Conservation (phyloP, 2,797 vertebrate genomes). For the Lagorchestes hirsutus region DNA sequence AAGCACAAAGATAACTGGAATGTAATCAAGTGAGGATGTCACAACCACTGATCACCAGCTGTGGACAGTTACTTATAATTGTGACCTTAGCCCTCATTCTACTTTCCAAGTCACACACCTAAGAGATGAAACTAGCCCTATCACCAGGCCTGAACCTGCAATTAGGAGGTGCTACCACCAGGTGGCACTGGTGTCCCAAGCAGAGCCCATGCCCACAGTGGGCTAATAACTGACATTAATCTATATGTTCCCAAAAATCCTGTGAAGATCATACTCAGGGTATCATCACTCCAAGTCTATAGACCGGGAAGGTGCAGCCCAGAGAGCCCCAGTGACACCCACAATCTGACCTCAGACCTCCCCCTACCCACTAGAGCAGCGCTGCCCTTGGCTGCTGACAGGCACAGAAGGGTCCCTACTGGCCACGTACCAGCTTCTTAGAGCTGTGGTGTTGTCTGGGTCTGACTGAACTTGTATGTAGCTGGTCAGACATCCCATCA, state of each 20-base stretch:
- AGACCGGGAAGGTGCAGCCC: background rate
- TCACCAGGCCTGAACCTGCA: background rate
- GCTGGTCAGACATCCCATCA: too few relatives aligned
- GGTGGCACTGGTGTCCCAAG: background rate
- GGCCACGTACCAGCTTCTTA: background rate
- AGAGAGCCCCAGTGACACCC: background rate
- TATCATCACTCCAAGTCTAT: background rate
- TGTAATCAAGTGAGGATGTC: slow-evolving; percentile 2
- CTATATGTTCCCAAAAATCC: too few relatives aligned
- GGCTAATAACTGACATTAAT: too few relatives aligned
- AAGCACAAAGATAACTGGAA: slow-evolving; percentile 39
- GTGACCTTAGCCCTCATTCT: background rate
- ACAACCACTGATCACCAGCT: fast-evolving
- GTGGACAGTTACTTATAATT: background rate
- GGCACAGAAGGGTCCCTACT: background rate
- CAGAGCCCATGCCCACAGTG: background rate
- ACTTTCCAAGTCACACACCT: background rate
- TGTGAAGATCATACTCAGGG: background rate
- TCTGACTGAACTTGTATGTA: background rate
- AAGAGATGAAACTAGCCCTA: background rate
- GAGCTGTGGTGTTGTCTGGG: background rate
- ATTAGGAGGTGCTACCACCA: background rate
- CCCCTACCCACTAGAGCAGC: too few relatives aligned
- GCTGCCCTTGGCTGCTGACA: background rate
- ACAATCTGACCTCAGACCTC: background rate